Percentiles rank a stretch among this genome's conserved stretches.
Evolutionary conservation across 2,888 invertebrate genomes (phyloP).

Genomic region (Agelastica alni): DNA sequence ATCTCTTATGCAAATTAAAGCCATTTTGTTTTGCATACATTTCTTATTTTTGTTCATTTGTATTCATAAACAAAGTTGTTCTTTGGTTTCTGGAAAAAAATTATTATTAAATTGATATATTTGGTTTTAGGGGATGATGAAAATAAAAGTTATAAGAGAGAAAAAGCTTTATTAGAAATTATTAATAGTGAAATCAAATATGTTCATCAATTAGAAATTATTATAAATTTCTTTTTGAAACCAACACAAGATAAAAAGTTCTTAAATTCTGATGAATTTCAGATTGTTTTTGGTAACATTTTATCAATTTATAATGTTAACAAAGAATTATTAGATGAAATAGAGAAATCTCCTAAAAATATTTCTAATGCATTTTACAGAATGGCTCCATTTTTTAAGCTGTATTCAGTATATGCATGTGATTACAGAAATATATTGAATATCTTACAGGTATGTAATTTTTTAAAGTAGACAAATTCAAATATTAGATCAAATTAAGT

Average conservation of each 20-base stretch:
- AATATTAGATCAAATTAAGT: no score
- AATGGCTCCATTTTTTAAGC: slow-evolving; percentile 76
- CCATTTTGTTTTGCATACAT: no score
- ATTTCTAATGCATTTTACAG: slow-evolving; percentile 69
- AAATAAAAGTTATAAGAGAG: slow-evolving; percentile 49
- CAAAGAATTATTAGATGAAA: slow-evolving; percentile 63
- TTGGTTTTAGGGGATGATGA: slow-evolving; percentile 45
- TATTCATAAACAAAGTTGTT: no score
- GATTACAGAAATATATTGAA: slow-evolving; percentile 69
- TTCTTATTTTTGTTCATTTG: no score
- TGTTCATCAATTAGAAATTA: slow-evolving; percentile 66
- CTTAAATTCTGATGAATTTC: slow-evolving; percentile 58
- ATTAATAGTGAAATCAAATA: slow-evolving; percentile 72
- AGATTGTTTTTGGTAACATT: slow-evolving; percentile 66
- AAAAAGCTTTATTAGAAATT: slow-evolving; percentile 69
- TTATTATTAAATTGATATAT: no score
- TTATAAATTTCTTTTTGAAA: slow-evolving; percentile 67
- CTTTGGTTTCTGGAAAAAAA: no score
- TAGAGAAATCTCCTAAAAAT: slow-evolving; percentile 62
- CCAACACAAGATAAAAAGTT: slow-evolving; percentile 62
- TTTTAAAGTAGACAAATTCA: no score
- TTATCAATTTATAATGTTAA: slow-evolving; percentile 68
- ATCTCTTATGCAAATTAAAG: no score
- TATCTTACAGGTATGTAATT: slow-evolving; percentile 62
- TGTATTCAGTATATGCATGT: slow-evolving; percentile 78